phyloP scores from a whole-genome alignment of 2,888 invertebrate species.

The Baronia brevicornis region DNA sequence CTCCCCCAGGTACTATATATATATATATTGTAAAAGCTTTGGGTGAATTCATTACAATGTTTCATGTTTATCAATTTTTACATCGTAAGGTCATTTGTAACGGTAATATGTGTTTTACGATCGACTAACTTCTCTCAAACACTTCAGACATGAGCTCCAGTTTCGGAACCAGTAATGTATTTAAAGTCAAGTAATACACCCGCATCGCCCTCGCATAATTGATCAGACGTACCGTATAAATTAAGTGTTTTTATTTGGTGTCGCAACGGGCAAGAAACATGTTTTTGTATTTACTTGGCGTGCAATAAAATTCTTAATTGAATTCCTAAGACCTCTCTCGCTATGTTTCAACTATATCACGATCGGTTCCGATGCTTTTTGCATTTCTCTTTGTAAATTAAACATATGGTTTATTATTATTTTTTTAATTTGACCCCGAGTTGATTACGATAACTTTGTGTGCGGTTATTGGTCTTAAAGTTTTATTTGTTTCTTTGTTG shows the following conservation, averaged over 20 bases:
- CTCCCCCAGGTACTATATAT: too few species aligned
- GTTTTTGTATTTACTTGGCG: constrained; percentile 32
- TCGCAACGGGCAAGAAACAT: constrained; percentile 28
- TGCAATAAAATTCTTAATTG: constrained; percentile 38
- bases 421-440: too few species aligned
- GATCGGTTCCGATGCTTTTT: constrained; percentile 5
- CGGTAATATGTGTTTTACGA: constrained; percentile 29
- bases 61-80: too few species aligned
- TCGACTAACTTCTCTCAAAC: constrained; percentile 27
- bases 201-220: constrained; percentile 31
- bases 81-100: constrained; percentile 23
- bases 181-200: constrained; percentile 27
- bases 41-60: too few species aligned
- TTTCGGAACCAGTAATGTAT: constrained; percentile 31
- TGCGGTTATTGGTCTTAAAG: too few species aligned
- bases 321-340: constrained; percentile 24
- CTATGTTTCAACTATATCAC: constrained; percentile 9
- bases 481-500: too few species aligned
- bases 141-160: constrained; percentile 25
- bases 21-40: too few species aligned
- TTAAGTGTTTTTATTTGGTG: constrained; percentile 31
- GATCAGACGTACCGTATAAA: constrained; percentile 33
- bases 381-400: constrained; percentile 6
- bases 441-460: too few species aligned
- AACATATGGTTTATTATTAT: too few species aligned